Evolutionary conservation across 2,797 vertebrate genomes (phyloP), one percentile per base, ranked within the genome.

Genomic region (Mormyrops attenuatus): DNA sequence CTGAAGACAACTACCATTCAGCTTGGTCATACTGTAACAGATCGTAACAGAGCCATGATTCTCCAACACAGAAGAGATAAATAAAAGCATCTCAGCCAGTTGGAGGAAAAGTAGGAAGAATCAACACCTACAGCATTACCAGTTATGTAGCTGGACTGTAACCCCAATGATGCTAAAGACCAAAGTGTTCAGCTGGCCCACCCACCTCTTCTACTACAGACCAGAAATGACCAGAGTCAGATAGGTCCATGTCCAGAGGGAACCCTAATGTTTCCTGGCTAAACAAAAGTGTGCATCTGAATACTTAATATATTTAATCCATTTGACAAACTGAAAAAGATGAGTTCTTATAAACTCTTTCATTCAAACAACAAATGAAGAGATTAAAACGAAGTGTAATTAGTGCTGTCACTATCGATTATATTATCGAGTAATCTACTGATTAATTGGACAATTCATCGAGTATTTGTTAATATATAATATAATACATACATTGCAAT

Each of bases 331-430:
- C 34, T 77, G 15, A 30, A 41, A 41, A 20, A 34, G 52, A 17
- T 38, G 50, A 55, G 22, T 87, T 49, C 22, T 92, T 87, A 87
- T 55, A 55, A 50, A 92, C 91, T 91, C 90, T 91, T 92, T 91
- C 89, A 90, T 91, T 93, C 91, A 92, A 90, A 91, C 90, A 90
- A 90, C 26, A 69, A 34, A 44, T 80, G 41, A 41, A 87, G 52
- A 20, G 17, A 87, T 55, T 57, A 55, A 86, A 55, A 53, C 20
- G 84, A 52, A 86, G 26, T 17, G 44, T 1, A 52, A 85, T 52
- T n/a, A n/a, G 55, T n/a, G 55, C 20, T 57, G 55, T 57, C 55
- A 57, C 20, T 57, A n/a, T 57, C 20, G 55, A n/a, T 57, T 57
- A 57, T 57, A 57, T 57, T 57, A 57, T 57, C 13, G 1, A n/a